phyloP scores from a whole-genome alignment of 2,888 invertebrate genomes.

The Agapostemon virescens region DNA sequence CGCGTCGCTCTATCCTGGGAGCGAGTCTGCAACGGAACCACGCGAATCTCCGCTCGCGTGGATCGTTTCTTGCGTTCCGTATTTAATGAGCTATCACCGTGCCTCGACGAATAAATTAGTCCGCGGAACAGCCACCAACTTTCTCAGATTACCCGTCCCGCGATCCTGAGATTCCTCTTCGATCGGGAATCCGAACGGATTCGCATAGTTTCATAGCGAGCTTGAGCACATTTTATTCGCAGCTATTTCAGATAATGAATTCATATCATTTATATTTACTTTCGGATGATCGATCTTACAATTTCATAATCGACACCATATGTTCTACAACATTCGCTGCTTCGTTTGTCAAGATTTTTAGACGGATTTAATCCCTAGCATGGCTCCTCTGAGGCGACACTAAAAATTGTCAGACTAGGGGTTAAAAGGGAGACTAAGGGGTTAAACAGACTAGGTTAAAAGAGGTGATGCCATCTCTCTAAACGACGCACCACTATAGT shows the following conservation, averaged over 20 bases:
- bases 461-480: no score
- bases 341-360: no score
- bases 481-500: no score
- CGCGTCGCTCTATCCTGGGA: conserved; percentile 51
- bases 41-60: conserved; percentile 32
- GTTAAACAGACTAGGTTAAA: no score
- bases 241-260: background rate
- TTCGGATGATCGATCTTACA: no score
- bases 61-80: conserved; percentile 52
- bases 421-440: no score
- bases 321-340: no score
- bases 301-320: no score
- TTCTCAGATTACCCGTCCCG: background rate
- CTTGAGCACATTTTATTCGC: background rate
- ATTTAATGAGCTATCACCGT: conserved; percentile 58
- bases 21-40: conserved; percentile 34
- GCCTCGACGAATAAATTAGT: conserved; percentile 51
- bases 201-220: background rate
- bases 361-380: no score
- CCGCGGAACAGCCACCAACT: conserved; percentile 5
- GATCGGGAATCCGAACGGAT: background rate
- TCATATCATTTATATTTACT: no score
- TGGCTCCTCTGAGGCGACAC: no score
- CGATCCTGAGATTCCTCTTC: background rate
- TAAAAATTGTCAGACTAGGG: no score